phyloP scores from a whole-genome alignment of 1,140 invertebrate species.

The Elymnias hypermnestra region DNA sequence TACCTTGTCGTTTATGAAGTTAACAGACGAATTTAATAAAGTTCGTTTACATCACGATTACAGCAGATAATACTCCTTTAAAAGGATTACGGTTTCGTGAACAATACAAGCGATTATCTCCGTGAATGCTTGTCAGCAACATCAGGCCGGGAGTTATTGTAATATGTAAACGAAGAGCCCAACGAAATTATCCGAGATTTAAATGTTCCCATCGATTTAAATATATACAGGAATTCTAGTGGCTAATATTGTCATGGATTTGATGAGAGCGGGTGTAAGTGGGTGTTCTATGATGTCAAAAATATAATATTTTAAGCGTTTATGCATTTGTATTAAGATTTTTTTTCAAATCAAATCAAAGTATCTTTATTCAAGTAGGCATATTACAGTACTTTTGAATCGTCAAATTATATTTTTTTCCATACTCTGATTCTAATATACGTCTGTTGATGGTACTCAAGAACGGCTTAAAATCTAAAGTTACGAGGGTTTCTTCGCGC shows the following conservation, averaged over 20 bases:
- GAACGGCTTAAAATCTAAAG: too few species aligned
- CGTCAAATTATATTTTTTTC: too few species aligned
- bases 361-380: too few species aligned
- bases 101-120: conserved; percentile 67
- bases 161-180: conserved; percentile 54
- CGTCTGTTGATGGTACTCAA: too few species aligned
- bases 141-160: conserved; percentile 54
- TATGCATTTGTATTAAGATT: background rate
- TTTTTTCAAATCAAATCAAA: too few species aligned
- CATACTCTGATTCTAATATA: too few species aligned
- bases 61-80: conserved; percentile 57
- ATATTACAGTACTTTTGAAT: too few species aligned
- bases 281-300: too few species aligned
- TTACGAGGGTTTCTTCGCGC: too few species aligned
- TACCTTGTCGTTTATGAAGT: conserved; percentile 22
- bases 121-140: conserved; percentile 61
- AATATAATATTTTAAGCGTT: background rate
- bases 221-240: background rate
- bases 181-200: conserved; percentile 40
- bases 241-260: too few species aligned
- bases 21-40: conserved; percentile 52
- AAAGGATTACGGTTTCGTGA: conserved; percentile 60
- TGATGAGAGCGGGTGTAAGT: background rate
- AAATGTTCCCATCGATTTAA: conserved; percentile 31
- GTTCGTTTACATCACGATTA: conserved; percentile 54